Conservation (phyloP, 1,140 invertebrate species). For the Zaprionus capensis region DNA sequence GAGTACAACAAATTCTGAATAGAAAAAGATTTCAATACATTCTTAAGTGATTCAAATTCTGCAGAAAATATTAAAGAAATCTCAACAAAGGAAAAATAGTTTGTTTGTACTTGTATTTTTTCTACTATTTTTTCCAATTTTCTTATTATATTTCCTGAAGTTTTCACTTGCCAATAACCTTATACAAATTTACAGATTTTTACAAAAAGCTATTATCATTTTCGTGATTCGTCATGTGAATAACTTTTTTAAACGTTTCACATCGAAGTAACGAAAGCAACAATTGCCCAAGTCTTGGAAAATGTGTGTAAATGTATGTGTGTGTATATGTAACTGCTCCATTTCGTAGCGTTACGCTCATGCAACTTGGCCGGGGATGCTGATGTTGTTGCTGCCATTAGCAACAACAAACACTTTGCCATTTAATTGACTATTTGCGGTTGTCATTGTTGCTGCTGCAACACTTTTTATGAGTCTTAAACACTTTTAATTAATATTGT, state of each 20-base stretch:
- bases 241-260: conserved; percentile 49
- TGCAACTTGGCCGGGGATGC: conserved; percentile 18
- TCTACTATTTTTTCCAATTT: not conserved
- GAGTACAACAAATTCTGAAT: not conserved
- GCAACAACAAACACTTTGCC: conserved; percentile 46
- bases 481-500: conserved; percentile 79
- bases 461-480: conserved; percentile 54
- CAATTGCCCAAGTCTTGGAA: conserved; percentile 12
- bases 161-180: no score
- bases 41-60: not conserved
- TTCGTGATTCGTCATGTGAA: conserved; percentile 39
- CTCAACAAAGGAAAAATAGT: no score
- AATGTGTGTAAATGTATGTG: conserved; percentile 3
- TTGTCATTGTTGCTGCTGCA: conserved; percentile 40
- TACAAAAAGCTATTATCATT: conserved; percentile 43
- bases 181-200: not conserved
- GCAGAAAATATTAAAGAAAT: not conserved
- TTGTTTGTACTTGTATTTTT: no score
- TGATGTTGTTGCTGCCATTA: conserved; percentile 37
- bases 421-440: conserved; percentile 71
- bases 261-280: conserved; percentile 31
- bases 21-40: not conserved
- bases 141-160: not conserved
- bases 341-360: conserved; percentile 43
- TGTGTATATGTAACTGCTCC: conserved; percentile 15